Conservation (phyloP, 2,888 invertebrate genomes). For the Hartigia nigra region DNA sequence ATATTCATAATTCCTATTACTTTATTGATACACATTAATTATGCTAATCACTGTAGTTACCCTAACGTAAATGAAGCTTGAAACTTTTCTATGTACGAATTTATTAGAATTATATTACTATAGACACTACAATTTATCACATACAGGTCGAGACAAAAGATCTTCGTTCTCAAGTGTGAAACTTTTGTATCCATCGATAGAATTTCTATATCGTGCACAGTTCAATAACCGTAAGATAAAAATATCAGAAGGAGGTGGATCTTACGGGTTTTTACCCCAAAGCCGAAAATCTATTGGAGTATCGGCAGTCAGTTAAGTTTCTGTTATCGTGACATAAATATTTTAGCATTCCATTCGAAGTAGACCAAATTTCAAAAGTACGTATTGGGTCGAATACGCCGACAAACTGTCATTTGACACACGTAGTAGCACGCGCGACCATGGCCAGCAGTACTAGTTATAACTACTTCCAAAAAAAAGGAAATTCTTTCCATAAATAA, state of each 20-base stretch:
- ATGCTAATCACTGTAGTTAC: no score
- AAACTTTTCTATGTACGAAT: no score
- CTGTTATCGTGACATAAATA: background rate
- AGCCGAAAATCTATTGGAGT: background rate
- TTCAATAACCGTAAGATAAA: background rate
- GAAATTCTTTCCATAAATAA: background rate
- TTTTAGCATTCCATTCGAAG: background rate
- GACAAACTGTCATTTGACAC: background rate
- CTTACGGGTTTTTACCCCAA: background rate
- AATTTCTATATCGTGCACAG: background rate
- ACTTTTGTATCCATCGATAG: background rate
- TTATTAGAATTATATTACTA: no score
- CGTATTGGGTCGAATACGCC: background rate
- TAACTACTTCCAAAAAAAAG: background rate
- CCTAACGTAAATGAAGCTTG: no score
- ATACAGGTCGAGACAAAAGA: background rate
- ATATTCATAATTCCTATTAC: background rate
- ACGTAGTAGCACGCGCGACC: background rate
- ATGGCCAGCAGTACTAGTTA: background rate
- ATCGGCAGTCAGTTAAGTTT: background rate
- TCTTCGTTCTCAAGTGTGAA: background rate
- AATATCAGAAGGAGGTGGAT: background rate
- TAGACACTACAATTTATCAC: background rate
- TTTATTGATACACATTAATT: background rate
- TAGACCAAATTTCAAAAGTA: background rate